Conservation (phyloP, 2,888 invertebrate species). For the Sesia bembeciformis region DNA sequence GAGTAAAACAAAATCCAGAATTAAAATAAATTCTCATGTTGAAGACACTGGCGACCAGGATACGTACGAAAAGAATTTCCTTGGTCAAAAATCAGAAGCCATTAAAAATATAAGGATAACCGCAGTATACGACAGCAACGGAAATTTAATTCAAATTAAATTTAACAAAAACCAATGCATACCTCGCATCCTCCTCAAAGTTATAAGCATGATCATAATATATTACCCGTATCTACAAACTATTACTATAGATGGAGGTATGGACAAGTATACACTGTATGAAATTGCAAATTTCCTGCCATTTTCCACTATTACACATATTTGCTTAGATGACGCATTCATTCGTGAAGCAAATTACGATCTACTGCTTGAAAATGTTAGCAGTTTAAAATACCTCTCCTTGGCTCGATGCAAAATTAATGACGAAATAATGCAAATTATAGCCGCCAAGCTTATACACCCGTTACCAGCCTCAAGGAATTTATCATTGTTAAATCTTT, state of each 20-base stretch:
- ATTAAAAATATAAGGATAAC: slow-evolving; percentile 11
- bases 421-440: slow-evolving; percentile 25
- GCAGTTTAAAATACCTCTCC: slow-evolving; percentile 27
- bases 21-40: too few relatives aligned
- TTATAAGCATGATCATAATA: slow-evolving; percentile 26
- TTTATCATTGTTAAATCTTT: slow-evolving; percentile 32
- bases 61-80: too few relatives aligned
- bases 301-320: slow-evolving; percentile 30
- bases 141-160: slow-evolving; percentile 27
- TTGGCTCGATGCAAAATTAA: slow-evolving; percentile 34
- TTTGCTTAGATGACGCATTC: slow-evolving; percentile 31
- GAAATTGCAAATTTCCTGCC: slow-evolving; percentile 32
- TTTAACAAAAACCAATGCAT: slow-evolving; percentile 26
- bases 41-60: too few relatives aligned
- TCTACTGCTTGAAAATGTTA: slow-evolving; percentile 22
- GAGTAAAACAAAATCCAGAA: too few relatives aligned
- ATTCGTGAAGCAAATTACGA: slow-evolving; percentile 30
- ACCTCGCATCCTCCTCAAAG: slow-evolving; percentile 27
- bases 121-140: slow-evolving; percentile 21
- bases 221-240: slow-evolving; percentile 23
- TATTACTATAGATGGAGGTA: slow-evolving; percentile 27
- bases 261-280: slow-evolving; percentile 21
- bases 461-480: slow-evolving; percentile 28
- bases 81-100: neutral
- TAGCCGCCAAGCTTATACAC: slow-evolving; percentile 21